Base-by-base conservation (phyloP, 2,888 invertebrate species). In the Phasia obesa region DNA sequence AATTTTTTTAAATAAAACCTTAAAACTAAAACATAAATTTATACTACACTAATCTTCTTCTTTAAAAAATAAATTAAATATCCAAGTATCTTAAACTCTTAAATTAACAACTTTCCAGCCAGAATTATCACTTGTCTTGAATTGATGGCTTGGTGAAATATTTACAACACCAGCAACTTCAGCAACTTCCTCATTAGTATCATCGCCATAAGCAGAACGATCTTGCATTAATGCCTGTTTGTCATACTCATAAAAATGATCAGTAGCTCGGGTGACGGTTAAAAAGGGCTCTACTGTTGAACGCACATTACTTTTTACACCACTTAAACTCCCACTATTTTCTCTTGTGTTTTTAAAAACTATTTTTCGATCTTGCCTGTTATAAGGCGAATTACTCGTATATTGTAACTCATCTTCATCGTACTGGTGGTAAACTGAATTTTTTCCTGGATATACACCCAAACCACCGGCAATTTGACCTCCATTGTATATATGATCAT, bases 221-320 rank as follows among this genome's bases (percentile, higher is more conserved):
- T 88, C 88, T 23, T 87, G 86, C 51, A 86, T 31, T 21, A 86
- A 71, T 2, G 86, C 51, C 60, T 89, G 87, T 19, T 88, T 88
- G 11, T 91, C 91, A 79, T 87, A 91, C 23, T 91, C 89, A 74
- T 91, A 91, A 81, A 91, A 91, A 7, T 86, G 87, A 87, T 91
- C 91, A 0, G 85, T 27, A 3, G 79, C 35, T 0, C 85, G 62
- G 3, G 86, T 84, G 3, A 35, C 3, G 2, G 85, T 57, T 38
- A 76, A 21, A 2, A 27, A 31, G 9, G 85, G 35, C 4, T 86
- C 59, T 0, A 77, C 53, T 21, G 77, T 62, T 11, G 80, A 31
- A 15, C 17, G 35, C 35, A 19, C 67, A 21, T 25, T 60, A n/a
- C n/a, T n/a, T n/a, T n/a, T n/a, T n/a, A n/a, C n/a, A n/a, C n/a